phyloP scores from a whole-genome alignment of 2,113 vertebrate genomes.

The Cryptomyrus ogoouensis region DNA sequence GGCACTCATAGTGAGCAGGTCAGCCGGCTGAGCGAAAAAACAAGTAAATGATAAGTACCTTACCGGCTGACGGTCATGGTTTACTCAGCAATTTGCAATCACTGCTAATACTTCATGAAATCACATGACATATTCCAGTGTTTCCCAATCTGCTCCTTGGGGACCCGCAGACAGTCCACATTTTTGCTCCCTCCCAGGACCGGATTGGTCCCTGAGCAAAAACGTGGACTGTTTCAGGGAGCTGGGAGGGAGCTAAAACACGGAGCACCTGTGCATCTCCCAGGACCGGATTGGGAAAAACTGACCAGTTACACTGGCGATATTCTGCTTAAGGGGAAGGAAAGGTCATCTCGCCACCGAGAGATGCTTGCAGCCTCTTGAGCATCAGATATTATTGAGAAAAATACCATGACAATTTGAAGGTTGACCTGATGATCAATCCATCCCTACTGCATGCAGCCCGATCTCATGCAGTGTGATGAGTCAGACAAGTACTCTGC shows the following conservation, averaged over 20 bases:
- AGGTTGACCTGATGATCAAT: neutral
- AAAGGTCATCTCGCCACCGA: neutral
- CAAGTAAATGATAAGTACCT: neutral
- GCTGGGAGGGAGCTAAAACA: neutral
- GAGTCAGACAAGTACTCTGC: neutral
- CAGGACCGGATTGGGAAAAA: neutral
- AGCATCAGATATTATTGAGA: neutral
- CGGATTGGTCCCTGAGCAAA: no score
- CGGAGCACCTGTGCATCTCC: neutral
- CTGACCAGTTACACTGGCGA: neutral
- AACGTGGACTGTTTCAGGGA: neutral
- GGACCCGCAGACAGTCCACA: neutral
- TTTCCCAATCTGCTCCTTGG: neutral
- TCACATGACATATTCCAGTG: neutral
- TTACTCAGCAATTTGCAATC: neutral
- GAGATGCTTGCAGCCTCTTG: neutral
- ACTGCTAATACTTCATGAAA: neutral
- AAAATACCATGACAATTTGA: neutral
- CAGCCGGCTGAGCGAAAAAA: neutral
- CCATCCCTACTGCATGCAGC: neutral
- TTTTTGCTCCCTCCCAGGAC: neutral
- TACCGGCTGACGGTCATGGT: neutral
- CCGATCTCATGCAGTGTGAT: neutral
- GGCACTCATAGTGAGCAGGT: neutral
- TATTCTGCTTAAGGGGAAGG: neutral